These are phyloP conservation scores for Leiothrix lutea DNA, from an alignment of 2,113 vertebrate species.

Conservation along the genomic window DNA sequence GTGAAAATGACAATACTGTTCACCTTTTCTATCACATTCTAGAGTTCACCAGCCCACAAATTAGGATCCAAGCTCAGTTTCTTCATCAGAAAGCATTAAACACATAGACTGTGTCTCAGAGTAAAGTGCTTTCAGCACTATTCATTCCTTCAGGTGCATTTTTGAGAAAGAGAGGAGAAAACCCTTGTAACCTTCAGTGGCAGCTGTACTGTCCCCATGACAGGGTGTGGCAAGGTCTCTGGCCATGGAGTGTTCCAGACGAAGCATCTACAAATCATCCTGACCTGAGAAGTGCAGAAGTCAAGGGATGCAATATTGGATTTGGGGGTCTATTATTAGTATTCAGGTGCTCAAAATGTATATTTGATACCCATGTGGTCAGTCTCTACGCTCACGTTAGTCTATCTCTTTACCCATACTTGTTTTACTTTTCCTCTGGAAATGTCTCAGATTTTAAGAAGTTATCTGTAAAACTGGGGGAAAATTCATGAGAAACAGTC, in stretches of 20 bases:
- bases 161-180: background rate
- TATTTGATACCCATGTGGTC: background rate
- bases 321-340: background rate
- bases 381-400: background rate
- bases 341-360: background rate
- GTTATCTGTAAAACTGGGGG: background rate
- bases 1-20: background rate
- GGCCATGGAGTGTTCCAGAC: background rate
- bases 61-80: background rate
- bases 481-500: background rate
- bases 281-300: background rate
- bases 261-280: background rate
- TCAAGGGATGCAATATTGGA: background rate
- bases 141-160: background rate
- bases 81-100: background rate
- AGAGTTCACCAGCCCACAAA: background rate
- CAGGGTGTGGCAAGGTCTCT: background rate
- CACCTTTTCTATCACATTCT: background rate
- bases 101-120: background rate
- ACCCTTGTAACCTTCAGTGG: fast-evolving
- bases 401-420: background rate
- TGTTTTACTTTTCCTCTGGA: background rate
- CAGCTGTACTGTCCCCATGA: fast-evolving
- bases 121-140: background rate
- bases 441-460: background rate